A percentile compares a stretch with the other conserved stretches of the same genome.
Evolutionary conservation across 2,797 vertebrate species (phyloP).

Genomic region (Ispidina lecontei): DNA sequence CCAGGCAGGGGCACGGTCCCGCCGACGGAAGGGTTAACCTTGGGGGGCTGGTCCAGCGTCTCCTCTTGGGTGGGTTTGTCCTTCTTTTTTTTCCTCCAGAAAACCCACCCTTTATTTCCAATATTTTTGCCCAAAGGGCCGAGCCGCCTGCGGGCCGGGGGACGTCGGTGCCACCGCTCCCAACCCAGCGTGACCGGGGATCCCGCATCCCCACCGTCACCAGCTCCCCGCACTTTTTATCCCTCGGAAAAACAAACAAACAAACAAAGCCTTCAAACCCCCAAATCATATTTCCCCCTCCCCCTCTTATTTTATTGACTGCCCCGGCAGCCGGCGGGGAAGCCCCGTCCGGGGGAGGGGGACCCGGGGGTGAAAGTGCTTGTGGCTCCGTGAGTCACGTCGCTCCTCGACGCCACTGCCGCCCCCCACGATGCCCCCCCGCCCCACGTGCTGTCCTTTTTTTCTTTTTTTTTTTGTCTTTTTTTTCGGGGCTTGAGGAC

Average conservation of each 20-base stretch:
- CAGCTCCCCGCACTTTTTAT: background rate
- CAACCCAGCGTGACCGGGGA: background rate
- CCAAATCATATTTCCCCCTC: background rate
- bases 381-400: background rate
- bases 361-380: background rate
- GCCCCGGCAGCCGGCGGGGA: background rate
- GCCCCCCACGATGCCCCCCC: background rate
- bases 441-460: background rate
- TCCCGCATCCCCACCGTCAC: rapidly evolving
- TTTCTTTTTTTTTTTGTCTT: background rate
- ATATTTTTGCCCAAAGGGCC: background rate
- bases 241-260: background rate
- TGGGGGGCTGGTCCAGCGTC: background rate
- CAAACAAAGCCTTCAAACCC: rapidly evolving
- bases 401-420: background rate
- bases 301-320: too few species aligned
- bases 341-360: background rate
- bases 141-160: background rate
- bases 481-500: background rate
- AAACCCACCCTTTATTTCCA: background rate
- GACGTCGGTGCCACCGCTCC: background rate
- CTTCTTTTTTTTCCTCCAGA: background rate
- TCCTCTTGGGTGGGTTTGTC: slow-evolving; percentile 24
- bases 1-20: background rate
- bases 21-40: slow-evolving; percentile 36